These are phyloP conservation scores for Coturnix japonica DNA, from an alignment of 2,113 vertebrate genomes.

Conservation along the genomic window DNA sequence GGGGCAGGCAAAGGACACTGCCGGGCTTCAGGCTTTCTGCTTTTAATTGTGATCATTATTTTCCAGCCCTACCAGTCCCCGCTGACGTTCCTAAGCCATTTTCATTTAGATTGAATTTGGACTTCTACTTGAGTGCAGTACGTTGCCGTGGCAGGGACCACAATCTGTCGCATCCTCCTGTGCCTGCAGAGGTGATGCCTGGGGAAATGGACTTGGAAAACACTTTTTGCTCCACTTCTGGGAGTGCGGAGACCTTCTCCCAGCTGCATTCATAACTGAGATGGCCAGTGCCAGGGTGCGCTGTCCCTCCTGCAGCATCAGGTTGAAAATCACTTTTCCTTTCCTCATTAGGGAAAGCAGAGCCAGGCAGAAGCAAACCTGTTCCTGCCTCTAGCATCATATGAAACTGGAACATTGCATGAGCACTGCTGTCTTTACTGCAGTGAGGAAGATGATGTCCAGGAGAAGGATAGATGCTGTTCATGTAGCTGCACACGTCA, in stretches of 20 bases:
- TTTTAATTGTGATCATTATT: background rate
- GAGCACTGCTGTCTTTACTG: no score
- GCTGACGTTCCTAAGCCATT: background rate
- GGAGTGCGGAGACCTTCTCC: background rate
- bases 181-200: background rate
- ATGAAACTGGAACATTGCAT: background rate
- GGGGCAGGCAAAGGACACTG: background rate
- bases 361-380: background rate
- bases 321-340: background rate
- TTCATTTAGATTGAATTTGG: background rate
- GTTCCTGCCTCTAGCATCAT: background rate
- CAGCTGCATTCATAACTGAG: background rate
- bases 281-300: fast-evolving
- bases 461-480: background rate
- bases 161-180: fast-evolving
- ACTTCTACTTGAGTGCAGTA: background rate
- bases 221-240: background rate
- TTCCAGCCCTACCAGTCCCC: background rate
- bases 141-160: fast-evolving
- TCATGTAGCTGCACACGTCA: background rate
- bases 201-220: background rate
- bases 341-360: background rate
- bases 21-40: background rate
- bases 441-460: background rate
- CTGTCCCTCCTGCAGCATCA: background rate